phyloP scores from a whole-genome alignment of 2,797 vertebrate species.

The Pristis pectinata region DNA sequence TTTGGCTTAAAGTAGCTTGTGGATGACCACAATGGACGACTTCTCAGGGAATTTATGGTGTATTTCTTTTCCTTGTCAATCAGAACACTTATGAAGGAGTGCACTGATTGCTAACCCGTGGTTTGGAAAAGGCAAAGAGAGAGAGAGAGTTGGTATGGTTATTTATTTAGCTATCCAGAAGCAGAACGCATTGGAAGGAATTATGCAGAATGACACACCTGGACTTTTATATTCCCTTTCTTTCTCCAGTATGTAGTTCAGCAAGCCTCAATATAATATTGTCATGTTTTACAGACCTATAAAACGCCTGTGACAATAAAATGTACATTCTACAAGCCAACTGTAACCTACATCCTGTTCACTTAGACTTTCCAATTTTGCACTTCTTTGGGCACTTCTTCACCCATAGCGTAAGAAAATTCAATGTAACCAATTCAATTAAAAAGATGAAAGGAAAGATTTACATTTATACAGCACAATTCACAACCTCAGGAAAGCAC shows the following conservation, averaged over 20 bases:
- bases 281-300: background rate
- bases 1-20: background rate
- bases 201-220: background rate
- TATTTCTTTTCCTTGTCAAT: too few species aligned
- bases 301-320: background rate
- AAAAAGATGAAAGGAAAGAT: background rate
- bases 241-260: background rate
- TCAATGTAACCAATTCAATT: too few species aligned
- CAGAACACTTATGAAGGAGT: too few species aligned
- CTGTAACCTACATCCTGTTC: background rate
- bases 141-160: background rate
- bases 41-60: background rate
- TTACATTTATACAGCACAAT: background rate
- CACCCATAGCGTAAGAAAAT: too few species aligned
- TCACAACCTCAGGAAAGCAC: background rate
- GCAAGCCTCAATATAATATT: background rate
- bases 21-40: background rate
- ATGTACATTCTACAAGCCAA: background rate
- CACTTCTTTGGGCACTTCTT: too few species aligned
- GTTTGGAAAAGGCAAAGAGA: background rate
- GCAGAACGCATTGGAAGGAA: background rate
- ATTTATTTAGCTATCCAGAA: background rate
- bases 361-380: background rate
- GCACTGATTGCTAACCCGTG: background rate
- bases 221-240: background rate